These are phyloP conservation scores for Microtus ochrogaster DNA, from an alignment of 2,113 vertebrate genomes.

Conservation along the genomic window DNA sequence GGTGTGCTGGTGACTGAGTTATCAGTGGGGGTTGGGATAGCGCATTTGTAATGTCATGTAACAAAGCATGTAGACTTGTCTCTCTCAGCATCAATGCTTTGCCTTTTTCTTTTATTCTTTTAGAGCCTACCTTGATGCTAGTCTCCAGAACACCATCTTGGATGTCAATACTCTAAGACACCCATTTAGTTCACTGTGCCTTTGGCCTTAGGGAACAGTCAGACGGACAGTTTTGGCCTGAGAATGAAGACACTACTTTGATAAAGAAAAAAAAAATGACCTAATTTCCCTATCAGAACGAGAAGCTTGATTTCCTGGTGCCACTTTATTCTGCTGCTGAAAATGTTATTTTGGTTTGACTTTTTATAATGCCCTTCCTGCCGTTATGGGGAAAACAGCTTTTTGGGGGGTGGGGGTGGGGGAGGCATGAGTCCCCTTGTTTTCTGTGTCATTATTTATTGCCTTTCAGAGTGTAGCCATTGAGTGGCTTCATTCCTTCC, in stretches of 20 bases:
- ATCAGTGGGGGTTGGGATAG: background rate
- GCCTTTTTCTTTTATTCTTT: background rate
- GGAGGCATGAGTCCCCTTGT: constrained; percentile 13
- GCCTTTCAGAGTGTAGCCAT: constrained; percentile 71
- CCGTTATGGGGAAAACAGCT: constrained; percentile 48
- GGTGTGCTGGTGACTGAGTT: background rate
- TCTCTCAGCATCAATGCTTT: background rate
- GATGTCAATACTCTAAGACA: constrained; percentile 29
- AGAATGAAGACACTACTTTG: constrained; percentile 49
- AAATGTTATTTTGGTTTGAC: constrained; percentile 76
- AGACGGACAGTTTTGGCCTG: background rate
- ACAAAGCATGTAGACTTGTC: background rate
- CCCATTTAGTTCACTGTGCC: background rate
- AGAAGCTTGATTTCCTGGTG: constrained; percentile 79
- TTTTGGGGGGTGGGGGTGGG: background rate
- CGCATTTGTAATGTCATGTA: background rate
- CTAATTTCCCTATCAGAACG: constrained; percentile 72
- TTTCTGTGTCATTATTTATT: constrained; percentile 73
- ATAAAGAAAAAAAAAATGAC: background rate
- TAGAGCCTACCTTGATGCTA: background rate
- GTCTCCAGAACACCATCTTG: constrained; percentile 10
- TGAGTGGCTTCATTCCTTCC: constrained; percentile 70
- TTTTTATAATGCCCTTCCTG: constrained; percentile 71
- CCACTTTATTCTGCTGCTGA: constrained; percentile 77
- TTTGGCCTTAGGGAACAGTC: constrained; percentile 42